Conservation (phyloP, 1,140 invertebrate genomes). For the Drosophila equinoxialis region DNA sequence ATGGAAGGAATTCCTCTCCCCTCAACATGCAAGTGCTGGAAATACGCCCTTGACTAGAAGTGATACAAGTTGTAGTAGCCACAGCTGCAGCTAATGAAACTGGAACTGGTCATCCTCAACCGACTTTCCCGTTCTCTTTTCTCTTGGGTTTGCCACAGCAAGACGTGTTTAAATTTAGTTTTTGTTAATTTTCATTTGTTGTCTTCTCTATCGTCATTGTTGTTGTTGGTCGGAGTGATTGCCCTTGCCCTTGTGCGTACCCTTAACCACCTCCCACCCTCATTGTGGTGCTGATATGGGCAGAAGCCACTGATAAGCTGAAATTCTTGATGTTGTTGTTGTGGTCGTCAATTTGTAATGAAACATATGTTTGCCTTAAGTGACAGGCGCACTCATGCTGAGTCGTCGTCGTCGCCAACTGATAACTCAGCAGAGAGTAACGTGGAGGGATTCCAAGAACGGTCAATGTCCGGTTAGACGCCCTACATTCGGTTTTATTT, state of each 20-base stretch:
- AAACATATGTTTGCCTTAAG: constrained; percentile 77
- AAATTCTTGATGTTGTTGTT: constrained; percentile 24
- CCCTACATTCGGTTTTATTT: constrained; percentile 9
- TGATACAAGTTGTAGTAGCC: neutral
- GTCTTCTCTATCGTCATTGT: constrained; percentile 36
- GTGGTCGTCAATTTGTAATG: constrained; percentile 76
- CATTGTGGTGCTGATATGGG: constrained; percentile 42
- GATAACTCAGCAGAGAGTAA: constrained; percentile 44
- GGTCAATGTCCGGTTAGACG: constrained; percentile 60
- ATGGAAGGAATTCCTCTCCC: too few relatives aligned
- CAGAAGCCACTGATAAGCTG: constrained; percentile 67
- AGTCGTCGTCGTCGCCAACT: constrained; percentile 45
- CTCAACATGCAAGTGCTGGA: too few relatives aligned
- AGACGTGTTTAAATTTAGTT: constrained; percentile 80
- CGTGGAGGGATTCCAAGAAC: constrained; percentile 33
- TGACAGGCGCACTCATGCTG: constrained; percentile 73
- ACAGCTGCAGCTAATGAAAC: constrained; percentile 57
- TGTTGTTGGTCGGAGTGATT: constrained; percentile 42
- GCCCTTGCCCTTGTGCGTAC: constrained; percentile 19
- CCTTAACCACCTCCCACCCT: neutral
- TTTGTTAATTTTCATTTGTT: constrained; percentile 77
- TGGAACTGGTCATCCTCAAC: constrained; percentile 39
- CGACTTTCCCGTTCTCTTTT: constrained; percentile 6
- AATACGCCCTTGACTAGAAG: neutral
- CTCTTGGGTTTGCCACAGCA: constrained; percentile 52